A percentile compares a stretch with the other conserved stretches of the same genome.
phyloP scores from a whole-genome alignment of 2,797 vertebrate species.

The Nothura maculosa region DNA sequence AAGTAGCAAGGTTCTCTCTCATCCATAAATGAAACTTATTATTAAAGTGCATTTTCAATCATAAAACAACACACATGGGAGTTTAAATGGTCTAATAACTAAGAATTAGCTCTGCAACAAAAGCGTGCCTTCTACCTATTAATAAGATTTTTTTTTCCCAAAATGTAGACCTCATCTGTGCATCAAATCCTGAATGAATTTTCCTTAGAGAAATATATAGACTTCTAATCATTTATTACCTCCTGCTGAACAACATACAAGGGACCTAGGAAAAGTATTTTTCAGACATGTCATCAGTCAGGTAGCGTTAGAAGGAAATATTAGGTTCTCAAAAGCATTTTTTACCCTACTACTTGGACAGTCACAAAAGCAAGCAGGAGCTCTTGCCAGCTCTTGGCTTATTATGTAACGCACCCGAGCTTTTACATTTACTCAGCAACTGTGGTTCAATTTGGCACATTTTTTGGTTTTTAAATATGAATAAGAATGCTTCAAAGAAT shows the following conservation, averaged over 20 bases:
- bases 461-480: slow-evolving; percentile 54
- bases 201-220: not conserved
- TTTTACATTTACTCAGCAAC: slow-evolving; percentile 24
- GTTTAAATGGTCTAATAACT: not conserved
- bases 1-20: not conserved
- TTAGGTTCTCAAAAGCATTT: not conserved
- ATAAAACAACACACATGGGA: not conserved
- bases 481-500: slow-evolving; percentile 61
- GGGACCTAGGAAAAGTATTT: slow-evolving; percentile 16
- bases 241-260: not conserved
- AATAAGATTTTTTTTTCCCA: not conserved
- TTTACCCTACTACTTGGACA: not conserved
- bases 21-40: not conserved
- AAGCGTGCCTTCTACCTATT: not conserved
- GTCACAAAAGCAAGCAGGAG: not conserved
- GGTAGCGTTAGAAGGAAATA: slow-evolving; percentile 2
- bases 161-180: not conserved
- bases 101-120: not conserved
- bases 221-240: slow-evolving; percentile 18
- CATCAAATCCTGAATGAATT: not conserved
- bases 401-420: slow-evolving; percentile 7
- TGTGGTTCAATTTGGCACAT: slow-evolving; percentile 48
- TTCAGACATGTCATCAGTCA: not conserved
- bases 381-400: slow-evolving; percentile 25
- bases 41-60: not conserved